Evolutionary conservation across 2,888 invertebrate species (phyloP).

Genomic region (Xiphydria camelus): DNA sequence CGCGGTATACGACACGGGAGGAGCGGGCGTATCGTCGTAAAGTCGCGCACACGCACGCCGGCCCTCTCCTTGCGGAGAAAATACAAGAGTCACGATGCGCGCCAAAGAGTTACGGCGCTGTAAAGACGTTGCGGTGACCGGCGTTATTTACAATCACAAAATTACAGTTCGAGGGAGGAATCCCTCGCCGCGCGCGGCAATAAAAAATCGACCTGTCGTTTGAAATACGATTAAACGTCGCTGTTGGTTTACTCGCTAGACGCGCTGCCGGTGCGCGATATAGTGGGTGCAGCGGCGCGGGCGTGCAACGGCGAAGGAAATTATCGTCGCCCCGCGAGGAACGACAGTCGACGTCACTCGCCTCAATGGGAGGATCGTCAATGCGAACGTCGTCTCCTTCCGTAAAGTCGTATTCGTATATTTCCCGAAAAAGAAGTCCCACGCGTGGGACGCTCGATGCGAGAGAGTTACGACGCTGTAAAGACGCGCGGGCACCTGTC

Average conservation of each 20-base stretch:
- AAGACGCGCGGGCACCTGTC: constrained; percentile 35
- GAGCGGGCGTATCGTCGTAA: not conserved
- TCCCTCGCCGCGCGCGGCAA: constrained; percentile 8
- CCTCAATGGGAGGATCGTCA: too few relatives aligned
- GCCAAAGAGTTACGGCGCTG: constrained; percentile 18
- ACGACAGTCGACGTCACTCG: too few relatives aligned
- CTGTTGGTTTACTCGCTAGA: too few relatives aligned
- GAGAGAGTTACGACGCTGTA: constrained; percentile 16
- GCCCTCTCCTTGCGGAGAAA: too few relatives aligned
- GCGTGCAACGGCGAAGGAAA: too few relatives aligned
- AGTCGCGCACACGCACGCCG: not conserved
- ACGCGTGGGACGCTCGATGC: not conserved
- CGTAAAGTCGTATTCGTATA: too few relatives aligned
- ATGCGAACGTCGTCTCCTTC: too few relatives aligned
- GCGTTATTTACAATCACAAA: constrained; percentile 18
- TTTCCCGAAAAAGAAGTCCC: too few relatives aligned
- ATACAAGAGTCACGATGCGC: constrained; percentile 2
- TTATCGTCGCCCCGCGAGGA: too few relatives aligned
- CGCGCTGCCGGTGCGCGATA: too few relatives aligned
- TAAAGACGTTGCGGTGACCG: constrained; percentile 12
- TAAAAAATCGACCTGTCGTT: constrained; percentile 10
- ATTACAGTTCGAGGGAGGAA: constrained; percentile 2
- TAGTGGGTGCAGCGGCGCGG: too few relatives aligned
- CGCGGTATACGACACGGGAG: too few relatives aligned
- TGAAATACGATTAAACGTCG: not conserved